A percentile compares a stretch with the other conserved stretches of the same genome.
Conservation (phyloP, 2,113 vertebrate genomes). For the Oncorhynchus gorbuscha region DNA sequence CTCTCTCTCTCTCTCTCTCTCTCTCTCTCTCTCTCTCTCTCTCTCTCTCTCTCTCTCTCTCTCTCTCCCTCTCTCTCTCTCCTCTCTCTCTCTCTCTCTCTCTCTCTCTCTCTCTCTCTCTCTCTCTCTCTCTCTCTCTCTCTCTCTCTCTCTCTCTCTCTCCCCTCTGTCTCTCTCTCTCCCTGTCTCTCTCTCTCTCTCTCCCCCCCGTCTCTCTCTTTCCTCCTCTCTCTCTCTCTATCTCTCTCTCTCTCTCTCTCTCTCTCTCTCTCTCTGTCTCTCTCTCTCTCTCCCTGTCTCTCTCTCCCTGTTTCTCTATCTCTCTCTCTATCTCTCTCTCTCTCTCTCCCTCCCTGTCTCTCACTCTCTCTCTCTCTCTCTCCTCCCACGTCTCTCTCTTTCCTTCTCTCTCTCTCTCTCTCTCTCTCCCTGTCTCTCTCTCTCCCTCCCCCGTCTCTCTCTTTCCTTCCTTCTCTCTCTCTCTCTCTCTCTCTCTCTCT, state of each 20-base stretch:
- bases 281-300: conserved; percentile 31
- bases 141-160: conserved; percentile 25
- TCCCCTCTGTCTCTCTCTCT: conserved; percentile 38
- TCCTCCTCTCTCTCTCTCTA: conserved; percentile 34
- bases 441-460: too few species aligned
- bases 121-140: conserved; percentile 37
- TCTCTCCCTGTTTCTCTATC: too few species aligned
- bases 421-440: too few species aligned
- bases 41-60: conserved; percentile 32
- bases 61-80: conserved; percentile 34
- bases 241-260: conserved; percentile 30
- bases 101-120: conserved; percentile 42
- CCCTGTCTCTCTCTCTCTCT: conserved; percentile 39
- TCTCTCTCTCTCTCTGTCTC: conserved; percentile 40
- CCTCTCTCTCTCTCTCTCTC: conserved; percentile 26
- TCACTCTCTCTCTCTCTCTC: conserved; percentile 26
- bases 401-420: too few species aligned
- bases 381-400: conserved; percentile 38
- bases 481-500: conserved; percentile 25
- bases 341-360: conserved; percentile 46
- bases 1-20: conserved; percentile 33
- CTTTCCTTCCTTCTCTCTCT: too few species aligned
- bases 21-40: conserved; percentile 40
- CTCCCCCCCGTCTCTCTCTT: conserved; percentile 23
- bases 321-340: conserved; percentile 34